phyloP scores from a whole-genome alignment of 2,888 invertebrate species.

The Drosophila pseudotalamancana region DNA sequence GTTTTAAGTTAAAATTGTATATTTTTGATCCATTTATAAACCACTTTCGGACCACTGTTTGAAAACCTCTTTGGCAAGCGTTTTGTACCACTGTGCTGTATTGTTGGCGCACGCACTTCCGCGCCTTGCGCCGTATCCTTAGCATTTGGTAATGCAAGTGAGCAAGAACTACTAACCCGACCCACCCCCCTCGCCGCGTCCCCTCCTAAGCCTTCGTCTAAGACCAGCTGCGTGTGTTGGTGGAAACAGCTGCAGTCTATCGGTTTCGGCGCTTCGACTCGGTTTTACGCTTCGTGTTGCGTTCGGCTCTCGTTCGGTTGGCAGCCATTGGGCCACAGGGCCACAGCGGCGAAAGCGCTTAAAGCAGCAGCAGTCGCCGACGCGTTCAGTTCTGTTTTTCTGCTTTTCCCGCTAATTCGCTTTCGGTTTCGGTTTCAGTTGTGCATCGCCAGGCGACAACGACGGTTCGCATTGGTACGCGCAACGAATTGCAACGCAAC shows the following conservation, averaged over 20 bases:
- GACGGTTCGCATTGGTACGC: constrained; percentile 35
- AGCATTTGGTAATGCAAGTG: constrained; percentile 66
- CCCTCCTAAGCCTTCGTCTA: background rate
- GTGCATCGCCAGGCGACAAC: constrained; percentile 65
- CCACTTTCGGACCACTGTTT: background rate
- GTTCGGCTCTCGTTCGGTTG: constrained; percentile 8
- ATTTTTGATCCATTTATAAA: too few relatives aligned
- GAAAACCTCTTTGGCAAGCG: background rate
- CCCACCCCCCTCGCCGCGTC: background rate
- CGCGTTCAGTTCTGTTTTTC: constrained; percentile 53
- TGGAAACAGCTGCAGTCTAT: constrained; percentile 49
- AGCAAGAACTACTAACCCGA: constrained; percentile 37
- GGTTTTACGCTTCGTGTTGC: constrained; percentile 20
- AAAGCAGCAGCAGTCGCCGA: constrained; percentile 59
- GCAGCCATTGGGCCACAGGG: constrained; percentile 22
- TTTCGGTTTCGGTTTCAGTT: constrained; percentile 62
- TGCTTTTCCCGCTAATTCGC: constrained; percentile 17
- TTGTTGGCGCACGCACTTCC: constrained; percentile 48
- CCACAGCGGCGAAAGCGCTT: constrained; percentile 51
- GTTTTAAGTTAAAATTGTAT: too few relatives aligned
- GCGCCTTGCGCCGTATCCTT: constrained; percentile 48
- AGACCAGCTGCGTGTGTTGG: constrained; percentile 9
- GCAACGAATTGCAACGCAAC: constrained; percentile 4
- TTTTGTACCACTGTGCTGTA: constrained; percentile 34
- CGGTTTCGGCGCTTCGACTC: constrained; percentile 24